phyloP scores from a whole-genome alignment of 1,140 invertebrate genomes.

The Procambarus clarkii region DNA sequence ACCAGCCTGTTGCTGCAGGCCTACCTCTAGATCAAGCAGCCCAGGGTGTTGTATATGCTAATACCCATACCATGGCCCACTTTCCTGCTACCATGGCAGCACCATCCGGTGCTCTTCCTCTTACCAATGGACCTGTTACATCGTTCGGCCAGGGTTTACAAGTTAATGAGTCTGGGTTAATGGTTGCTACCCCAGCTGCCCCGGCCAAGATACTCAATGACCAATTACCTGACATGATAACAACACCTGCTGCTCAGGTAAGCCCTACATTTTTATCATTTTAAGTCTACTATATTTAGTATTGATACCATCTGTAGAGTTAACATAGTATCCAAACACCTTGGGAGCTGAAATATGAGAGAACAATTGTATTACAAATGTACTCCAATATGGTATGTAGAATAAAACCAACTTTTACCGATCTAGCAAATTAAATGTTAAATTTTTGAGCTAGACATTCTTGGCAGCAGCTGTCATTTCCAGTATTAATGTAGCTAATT shows the following conservation, averaged over 20 bases:
- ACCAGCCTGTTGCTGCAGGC: constrained; percentile 40
- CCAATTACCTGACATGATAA: constrained; percentile 68
- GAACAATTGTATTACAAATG: too few relatives aligned
- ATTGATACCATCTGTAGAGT: too few relatives aligned
- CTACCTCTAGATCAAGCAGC: constrained; percentile 52
- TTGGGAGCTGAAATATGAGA: too few relatives aligned
- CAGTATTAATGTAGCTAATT: too few relatives aligned
- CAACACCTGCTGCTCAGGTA: constrained; percentile 66
- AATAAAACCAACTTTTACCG: too few relatives aligned
- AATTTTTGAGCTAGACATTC: too few relatives aligned
- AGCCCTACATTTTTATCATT: not conserved
- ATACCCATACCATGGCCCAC: constrained; percentile 68
- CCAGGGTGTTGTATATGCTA: constrained; percentile 68
- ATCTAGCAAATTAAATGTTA: too few relatives aligned
- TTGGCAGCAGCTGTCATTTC: too few relatives aligned
- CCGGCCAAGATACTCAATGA: constrained; percentile 71
- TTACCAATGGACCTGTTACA: constrained; percentile 56
- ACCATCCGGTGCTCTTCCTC: constrained; percentile 59
- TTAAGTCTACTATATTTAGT: too few relatives aligned
- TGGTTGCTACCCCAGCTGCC: constrained; percentile 70
- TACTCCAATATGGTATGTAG: too few relatives aligned
- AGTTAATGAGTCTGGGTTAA: constrained; percentile 60
- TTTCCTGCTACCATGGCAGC: constrained; percentile 62
- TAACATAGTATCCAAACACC: too few relatives aligned
- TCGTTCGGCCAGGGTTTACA: constrained; percentile 60